Evolutionary conservation across 2,113 vertebrate species (phyloP).

Genomic region (Scolopax mira): DNA sequence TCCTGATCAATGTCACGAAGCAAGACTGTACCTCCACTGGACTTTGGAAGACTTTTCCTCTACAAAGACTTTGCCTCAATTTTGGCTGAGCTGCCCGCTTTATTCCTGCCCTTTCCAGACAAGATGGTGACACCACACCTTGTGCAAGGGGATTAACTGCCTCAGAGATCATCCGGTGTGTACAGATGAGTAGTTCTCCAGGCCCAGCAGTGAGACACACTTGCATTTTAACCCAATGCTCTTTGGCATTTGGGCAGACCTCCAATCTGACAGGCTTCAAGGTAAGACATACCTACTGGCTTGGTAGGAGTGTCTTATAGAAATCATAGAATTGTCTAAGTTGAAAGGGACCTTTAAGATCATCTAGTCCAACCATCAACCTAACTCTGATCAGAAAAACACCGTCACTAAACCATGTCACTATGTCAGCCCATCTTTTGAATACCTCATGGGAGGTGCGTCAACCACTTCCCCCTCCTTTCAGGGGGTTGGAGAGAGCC

Average conservation of each 20-base stretch:
- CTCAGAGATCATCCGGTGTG: background rate
- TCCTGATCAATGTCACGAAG: background rate
- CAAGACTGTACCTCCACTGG: background rate
- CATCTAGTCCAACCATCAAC: too few relatives aligned
- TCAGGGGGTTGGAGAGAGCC: too few relatives aligned
- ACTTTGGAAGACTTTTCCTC: background rate
- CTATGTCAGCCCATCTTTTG: too few relatives aligned
- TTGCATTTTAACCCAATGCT: background rate
- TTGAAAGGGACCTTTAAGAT: too few relatives aligned
- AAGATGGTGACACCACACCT: rapidly evolving
- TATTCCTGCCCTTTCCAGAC: background rate
- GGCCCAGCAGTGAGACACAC: background rate
- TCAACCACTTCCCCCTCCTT: too few relatives aligned
- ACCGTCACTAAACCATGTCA: too few relatives aligned
- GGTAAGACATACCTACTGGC: background rate
- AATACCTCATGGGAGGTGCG: too few relatives aligned
- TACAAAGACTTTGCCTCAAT: background rate
- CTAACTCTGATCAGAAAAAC: too few relatives aligned
- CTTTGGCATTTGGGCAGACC: background rate
- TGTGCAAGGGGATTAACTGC: rapidly evolving
- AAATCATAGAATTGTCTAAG: too few relatives aligned
- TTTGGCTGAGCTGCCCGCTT: background rate
- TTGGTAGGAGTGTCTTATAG: background rate
- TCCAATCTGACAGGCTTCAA: background rate
- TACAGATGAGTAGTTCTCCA: background rate